Base-by-base conservation (phyloP, 2,797 vertebrate species). In the Cetoscarus ocellatus region DNA sequence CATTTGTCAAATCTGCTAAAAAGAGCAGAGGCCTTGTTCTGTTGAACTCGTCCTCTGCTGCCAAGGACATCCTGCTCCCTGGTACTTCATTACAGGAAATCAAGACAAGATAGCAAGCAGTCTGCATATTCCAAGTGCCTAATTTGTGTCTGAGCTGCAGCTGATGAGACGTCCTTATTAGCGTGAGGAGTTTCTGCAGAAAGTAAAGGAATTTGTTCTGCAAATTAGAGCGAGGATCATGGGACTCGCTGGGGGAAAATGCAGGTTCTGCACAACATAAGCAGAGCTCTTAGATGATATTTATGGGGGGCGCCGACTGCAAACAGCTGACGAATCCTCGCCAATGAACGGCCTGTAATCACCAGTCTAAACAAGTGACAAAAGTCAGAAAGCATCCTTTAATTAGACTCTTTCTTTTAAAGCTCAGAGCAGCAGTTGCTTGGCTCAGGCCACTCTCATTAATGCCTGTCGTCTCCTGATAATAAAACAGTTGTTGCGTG, bases 331-430 rank as follows among this genome's bases (percentile, higher is more conserved):
- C 19, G 42, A 84, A 70, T 89, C 77, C 73, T 86, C 75, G 84
- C 73, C 79, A 71, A 45, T 89, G 88, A 90, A 87, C 82, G 67
- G 66, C 67, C 77, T 77, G 81, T 92, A 92, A 94, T 94, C 93
- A 91, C 84, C 73, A 83, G 85, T 91, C 82, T 82, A 86, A 86
- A 83, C 76, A 87, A 88, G 88, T 87, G 90, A 85, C 81, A 89
- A 88, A 93, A 93, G 87, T 92, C 90, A 91, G 85, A 90, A 90
- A 91, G 89, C 86, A 77, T 78, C 79, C 89, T 89, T 88, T 94
- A 93, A 94, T 94, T 93, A 93, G 84, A 43, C 60, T 57, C 56
- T 70, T 87, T 82, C 72, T 80, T 70, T 84, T 64, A 86, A 88
- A 79, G 71, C 88, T 84, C 78, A 79, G 85, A 84, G 81, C 80